Evolutionary conservation across 2,888 invertebrate genomes (phyloP), one percentile per base, ranked within the genome.

Genomic region (Lasioglossum vierecki): DNA sequence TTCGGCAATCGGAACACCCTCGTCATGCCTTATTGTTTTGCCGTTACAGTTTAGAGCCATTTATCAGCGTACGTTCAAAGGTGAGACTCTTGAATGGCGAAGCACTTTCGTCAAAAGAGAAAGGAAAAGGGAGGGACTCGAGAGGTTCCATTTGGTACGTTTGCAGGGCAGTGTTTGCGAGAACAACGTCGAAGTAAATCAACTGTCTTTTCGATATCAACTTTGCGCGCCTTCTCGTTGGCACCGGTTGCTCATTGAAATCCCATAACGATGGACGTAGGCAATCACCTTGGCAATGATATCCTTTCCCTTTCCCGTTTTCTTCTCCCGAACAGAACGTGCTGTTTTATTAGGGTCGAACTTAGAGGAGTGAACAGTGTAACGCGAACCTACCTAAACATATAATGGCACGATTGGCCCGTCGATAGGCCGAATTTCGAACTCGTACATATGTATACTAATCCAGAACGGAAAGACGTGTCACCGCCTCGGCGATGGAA

Each of bases 361-460:
- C 72, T 81, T 75, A 75, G 53, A 53, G 41, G 63, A 77, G 82
- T 82, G 73, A 77, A 86, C 80, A 39, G 66, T 78, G 78, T 75
- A 80, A 84, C 57, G 79, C 85, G 79, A 35, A 68, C 79, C 79
- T 88, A 88, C 76, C 83, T 88, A 88, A 88, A 88, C 82, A 70
- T 81, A 88, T 74, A 82, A 86, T 88, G 88, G 88, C 88, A 88
- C 88, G 83, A 80, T 83, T 60, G 81, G 77, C 81, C 85, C 46
- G 76, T 49, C 9, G 46, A 53, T 79, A 85, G 88, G 88, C 88
- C 85, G 79, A 79, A 83, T 60, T 81, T 88, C 70, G 44, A 71
- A 75, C 30, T 82, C 75, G 80, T 82, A 80, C 75, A 79, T 46
- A 63, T 11, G 15, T 15, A 30, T 63, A 74, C 79, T 80, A 80